phyloP scores from a whole-genome alignment of 1,140 invertebrate genomes.

The Neodiprion pinetum region DNA sequence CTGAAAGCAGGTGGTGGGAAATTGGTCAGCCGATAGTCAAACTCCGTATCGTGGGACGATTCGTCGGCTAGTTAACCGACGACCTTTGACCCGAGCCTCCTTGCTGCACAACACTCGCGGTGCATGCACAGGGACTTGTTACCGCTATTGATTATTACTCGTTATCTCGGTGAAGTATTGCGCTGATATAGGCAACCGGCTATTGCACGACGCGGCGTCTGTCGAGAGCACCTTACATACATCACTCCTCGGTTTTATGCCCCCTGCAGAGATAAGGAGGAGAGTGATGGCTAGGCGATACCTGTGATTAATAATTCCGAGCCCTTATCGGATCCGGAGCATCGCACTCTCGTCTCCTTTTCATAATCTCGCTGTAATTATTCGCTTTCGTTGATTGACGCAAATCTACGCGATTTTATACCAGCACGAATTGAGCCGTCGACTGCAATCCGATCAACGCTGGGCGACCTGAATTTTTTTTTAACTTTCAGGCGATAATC shows the following conservation, averaged over 20 bases:
- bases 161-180: constrained; percentile 59
- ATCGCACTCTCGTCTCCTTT: background rate
- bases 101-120: constrained; percentile 36
- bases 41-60: constrained; percentile 28
- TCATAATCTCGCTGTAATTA: background rate
- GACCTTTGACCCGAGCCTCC: constrained; percentile 50
- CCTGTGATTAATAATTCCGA: constrained; percentile 2
- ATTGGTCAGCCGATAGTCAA: background rate
- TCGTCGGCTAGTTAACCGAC: constrained; percentile 38
- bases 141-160: constrained; percentile 57
- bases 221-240: background rate
- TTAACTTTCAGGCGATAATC: background rate
- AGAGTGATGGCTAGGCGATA: background rate
- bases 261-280: background rate
- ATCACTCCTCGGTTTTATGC: background rate
- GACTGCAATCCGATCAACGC: background rate
- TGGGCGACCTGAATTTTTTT: background rate
- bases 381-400: too few relatives aligned
- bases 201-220: background rate
- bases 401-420: too few relatives aligned
- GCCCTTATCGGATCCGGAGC: background rate
- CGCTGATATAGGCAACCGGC: constrained; percentile 19
- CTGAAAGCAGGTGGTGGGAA: too few relatives aligned
- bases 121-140: constrained; percentile 32
- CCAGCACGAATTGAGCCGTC: too few relatives aligned